Conservation (phyloP, 2,797 vertebrate genomes). For the Schizopygopsis pylzovi region DNA sequence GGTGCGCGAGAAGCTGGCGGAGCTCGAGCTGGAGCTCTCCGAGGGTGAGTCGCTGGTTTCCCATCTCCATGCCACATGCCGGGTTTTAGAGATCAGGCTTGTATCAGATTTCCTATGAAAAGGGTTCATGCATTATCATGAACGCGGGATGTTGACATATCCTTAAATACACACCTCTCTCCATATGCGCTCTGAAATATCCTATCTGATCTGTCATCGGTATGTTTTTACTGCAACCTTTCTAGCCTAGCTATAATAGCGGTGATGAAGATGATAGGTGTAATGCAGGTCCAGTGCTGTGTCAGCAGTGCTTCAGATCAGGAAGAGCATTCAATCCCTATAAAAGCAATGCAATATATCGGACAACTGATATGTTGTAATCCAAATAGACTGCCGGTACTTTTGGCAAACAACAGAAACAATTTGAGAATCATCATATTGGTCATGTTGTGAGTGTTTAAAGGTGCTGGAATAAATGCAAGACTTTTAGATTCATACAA, state of each 20-base stretch:
- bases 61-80: neutral
- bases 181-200: neutral
- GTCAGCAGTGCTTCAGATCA: neutral
- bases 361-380: too few species aligned
- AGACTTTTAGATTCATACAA: neutral
- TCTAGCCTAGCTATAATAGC: neutral
- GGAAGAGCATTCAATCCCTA: neutral
- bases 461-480: neutral
- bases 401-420: neutral
- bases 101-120: neutral
- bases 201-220: neutral
- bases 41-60: conserved; percentile 71
- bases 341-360: neutral
- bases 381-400: neutral
- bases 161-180: neutral
- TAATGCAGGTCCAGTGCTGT: neutral
- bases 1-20: conserved; percentile 85
- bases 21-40: conserved; percentile 85
- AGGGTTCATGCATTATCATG: neutral
- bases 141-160: neutral
- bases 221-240: neutral
- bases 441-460: too few species aligned
- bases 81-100: neutral
- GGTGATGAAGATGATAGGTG: neutral
- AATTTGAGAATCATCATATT: neutral